Conservation (phyloP, 1,140 invertebrate species). For the Lordiphosa stackelbergi region DNA sequence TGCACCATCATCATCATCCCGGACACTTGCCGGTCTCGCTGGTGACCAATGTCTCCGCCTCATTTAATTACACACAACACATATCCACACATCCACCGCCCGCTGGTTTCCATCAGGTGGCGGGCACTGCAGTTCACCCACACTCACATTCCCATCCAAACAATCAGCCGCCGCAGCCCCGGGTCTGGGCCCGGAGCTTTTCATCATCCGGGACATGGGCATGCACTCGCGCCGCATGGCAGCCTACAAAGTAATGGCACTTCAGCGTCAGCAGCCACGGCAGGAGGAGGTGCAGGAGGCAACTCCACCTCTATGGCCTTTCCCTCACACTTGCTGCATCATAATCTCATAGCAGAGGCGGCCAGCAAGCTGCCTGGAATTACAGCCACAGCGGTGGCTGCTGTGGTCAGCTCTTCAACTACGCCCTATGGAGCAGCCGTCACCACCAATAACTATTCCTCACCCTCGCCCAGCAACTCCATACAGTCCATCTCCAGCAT, state of each 20-base stretch:
- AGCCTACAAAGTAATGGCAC: constrained; percentile 52
- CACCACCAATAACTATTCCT: constrained; percentile 56
- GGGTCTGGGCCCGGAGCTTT: constrained; percentile 29
- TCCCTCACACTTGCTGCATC: constrained; percentile 79
- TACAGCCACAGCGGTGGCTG: constrained; percentile 56
- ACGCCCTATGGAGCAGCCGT: constrained; percentile 29
- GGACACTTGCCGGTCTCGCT: constrained; percentile 64
- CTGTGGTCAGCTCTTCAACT: constrained; percentile 51
- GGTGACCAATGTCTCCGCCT: constrained; percentile 74
- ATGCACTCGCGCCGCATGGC: constrained; percentile 37
- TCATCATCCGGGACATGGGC: constrained; percentile 51
- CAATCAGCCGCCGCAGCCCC: constrained; percentile 55
- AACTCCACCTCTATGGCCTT: constrained; percentile 79
- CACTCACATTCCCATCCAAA: constrained; percentile 33
- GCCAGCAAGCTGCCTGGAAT: constrained; percentile 68
- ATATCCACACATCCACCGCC: constrained; percentile 69
- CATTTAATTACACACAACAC: constrained; percentile 75
- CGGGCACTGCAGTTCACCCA: constrained; percentile 23
- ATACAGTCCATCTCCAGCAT: constrained; percentile 76
- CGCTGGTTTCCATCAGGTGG: constrained; percentile 14
- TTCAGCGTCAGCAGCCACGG: constrained; percentile 26
- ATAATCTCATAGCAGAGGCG: constrained; percentile 73
- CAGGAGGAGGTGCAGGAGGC: constrained; percentile 15
- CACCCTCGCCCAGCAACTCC: constrained; percentile 72
- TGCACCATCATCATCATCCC: constrained; percentile 60